These are phyloP conservation scores for Calameuta pallipes DNA, from an alignment of 2,888 invertebrate species.

Conservation along the genomic window DNA sequence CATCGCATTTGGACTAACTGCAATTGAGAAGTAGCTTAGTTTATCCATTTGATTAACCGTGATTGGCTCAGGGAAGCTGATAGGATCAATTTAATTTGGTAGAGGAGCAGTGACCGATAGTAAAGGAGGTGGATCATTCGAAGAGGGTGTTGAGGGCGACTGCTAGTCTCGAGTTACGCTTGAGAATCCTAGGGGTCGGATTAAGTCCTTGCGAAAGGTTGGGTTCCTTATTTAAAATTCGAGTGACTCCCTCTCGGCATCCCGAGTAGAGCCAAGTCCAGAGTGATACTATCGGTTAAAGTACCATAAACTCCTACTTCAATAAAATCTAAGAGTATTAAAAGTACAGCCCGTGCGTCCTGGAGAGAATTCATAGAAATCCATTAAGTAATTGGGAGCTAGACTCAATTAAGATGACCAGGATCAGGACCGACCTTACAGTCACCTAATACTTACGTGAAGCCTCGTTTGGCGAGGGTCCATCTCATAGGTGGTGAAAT, in stretches of 20 bases:
- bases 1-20: too few species aligned
- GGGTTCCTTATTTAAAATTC: conserved; percentile 40
- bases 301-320: conserved; percentile 50
- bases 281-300: conserved; percentile 34
- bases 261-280: conserved; percentile 22
- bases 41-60: too few species aligned
- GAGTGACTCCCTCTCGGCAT: conserved; percentile 21
- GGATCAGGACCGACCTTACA: neutral
- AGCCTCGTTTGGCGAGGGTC: conserved; percentile 80
- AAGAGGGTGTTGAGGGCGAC: too few species aligned
- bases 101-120: too few species aligned
- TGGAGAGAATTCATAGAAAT: neutral
- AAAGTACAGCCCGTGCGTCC: too few species aligned
- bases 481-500: conserved; percentile 90
- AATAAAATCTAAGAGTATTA: conserved; percentile 28
- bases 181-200: conserved; percentile 15
- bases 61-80: too few species aligned
- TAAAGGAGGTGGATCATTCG: too few species aligned
- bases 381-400: conserved; percentile 21
- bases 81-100: too few species aligned
- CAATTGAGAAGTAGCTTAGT: too few species aligned
- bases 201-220: conserved; percentile 35
- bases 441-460: conserved; percentile 72
- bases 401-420: conserved; percentile 16
- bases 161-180: too few species aligned